A percentile compares a stretch with the other conserved stretches of the same genome.
Evolutionary conservation across 2,888 invertebrate genomes (phyloP).

Genomic region (Hypomecis atomaria): DNA sequence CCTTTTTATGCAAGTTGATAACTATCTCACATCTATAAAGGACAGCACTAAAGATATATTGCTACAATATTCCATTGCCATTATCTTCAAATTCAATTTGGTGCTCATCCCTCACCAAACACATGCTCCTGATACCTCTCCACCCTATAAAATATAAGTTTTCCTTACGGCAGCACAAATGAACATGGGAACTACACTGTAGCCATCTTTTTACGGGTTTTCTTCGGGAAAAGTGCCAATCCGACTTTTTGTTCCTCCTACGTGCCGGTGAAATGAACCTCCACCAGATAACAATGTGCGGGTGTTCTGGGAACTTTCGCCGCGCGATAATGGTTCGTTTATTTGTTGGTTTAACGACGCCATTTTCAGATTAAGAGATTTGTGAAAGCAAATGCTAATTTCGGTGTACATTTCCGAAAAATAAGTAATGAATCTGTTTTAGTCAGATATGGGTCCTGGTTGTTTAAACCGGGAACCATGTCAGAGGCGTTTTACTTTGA

Average conservation of each 20-base stretch:
- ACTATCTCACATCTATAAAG: neutral
- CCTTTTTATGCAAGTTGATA: neutral
- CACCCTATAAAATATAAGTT: slow-evolving; percentile 11
- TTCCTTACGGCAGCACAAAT: slow-evolving; percentile 23
- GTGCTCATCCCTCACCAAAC: slow-evolving; percentile 19
- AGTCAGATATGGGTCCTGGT: no score
- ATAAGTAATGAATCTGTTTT: no score
- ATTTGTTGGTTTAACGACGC: no score
- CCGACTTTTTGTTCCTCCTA: slow-evolving; percentile 20
- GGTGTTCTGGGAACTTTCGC: slow-evolving; percentile 3
- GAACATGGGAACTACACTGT: slow-evolving; percentile 25
- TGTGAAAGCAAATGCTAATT: no score
- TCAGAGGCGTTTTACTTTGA: no score
- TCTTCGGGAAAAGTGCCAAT: slow-evolving; percentile 21
- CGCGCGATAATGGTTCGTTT: slow-evolving; percentile 6
- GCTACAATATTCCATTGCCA: neutral
- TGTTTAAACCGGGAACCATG: no score
- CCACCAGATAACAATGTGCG: slow-evolving; percentile 17
- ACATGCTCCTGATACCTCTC: slow-evolving; percentile 9
- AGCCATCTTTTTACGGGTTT: slow-evolving; percentile 17
- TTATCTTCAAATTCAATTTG: slow-evolving; percentile 11
- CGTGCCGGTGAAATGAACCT: slow-evolving; percentile 5
- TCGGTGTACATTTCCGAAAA: no score
- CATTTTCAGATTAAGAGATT: no score
- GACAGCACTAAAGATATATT: neutral